Percentiles rank a stretch among this genome's conserved stretches.
phyloP scores from a whole-genome alignment of 1,140 invertebrate genomes.

The Adoxophyes honmai region DNA sequence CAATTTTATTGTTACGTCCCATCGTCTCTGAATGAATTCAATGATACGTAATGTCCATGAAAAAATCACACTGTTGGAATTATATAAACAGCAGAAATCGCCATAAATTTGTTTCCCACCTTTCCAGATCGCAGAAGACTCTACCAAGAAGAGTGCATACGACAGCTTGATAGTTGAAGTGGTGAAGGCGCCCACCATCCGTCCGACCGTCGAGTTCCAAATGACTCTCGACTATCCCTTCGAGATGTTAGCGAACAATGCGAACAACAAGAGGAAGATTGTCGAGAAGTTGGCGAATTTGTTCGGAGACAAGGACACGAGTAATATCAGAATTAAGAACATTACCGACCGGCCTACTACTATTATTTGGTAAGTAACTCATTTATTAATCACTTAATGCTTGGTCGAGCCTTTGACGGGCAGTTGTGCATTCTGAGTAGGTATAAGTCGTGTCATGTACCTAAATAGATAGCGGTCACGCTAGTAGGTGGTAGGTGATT shows the following conservation, averaged over 20 bases:
- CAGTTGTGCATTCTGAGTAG: no score
- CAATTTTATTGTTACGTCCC: no score
- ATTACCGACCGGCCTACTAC: slow-evolving; percentile 80
- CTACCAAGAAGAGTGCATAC: slow-evolving; percentile 82
- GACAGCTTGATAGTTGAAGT: slow-evolving; percentile 90
- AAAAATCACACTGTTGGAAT: no score
- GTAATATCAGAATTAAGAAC: slow-evolving; percentile 83
- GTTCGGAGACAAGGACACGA: slow-evolving; percentile 86
- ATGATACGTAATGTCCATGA: no score
- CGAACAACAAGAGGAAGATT: slow-evolving; percentile 84
- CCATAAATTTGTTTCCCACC: slow-evolving; percentile 26
- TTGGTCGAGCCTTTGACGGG: no score
- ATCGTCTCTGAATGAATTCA: no score
- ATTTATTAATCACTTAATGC: not conserved
- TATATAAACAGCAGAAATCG: slow-evolving; percentile 1
- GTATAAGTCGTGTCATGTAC: no score
- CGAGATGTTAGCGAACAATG: slow-evolving; percentile 83
- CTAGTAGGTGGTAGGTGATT: no score
- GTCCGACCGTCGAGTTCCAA: slow-evolving; percentile 81
- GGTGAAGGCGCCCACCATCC: slow-evolving; percentile 73
- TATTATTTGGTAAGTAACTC: slow-evolving; percentile 82
- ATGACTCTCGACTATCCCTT: slow-evolving; percentile 87
- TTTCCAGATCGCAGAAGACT: slow-evolving; percentile 79
- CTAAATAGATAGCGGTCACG: no score
- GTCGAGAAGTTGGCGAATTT: slow-evolving; percentile 86